Conservation (phyloP, 2,113 vertebrate genomes). For the Speoplatyrhinus poulsoni region DNA sequence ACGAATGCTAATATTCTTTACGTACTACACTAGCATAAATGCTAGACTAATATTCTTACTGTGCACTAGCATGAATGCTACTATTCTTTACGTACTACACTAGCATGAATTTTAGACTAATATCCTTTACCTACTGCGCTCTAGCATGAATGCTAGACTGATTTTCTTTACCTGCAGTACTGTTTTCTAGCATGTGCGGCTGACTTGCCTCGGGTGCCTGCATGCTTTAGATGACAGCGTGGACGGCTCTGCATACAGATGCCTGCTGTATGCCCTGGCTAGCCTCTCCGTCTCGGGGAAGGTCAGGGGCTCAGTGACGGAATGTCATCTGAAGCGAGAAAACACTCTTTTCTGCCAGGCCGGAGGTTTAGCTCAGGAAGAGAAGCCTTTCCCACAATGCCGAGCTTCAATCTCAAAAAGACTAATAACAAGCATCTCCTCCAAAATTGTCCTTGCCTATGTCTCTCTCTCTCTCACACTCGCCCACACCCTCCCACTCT, state of each 20-base stretch:
- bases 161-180: not conserved
- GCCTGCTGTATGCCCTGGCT: conserved; percentile 17
- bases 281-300: conserved; percentile 34
- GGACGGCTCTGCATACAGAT: conserved; percentile 48
- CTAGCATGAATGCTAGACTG: too few species aligned
- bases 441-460: not conserved
- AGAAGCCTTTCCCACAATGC: conserved; percentile 56
- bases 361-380: conserved; percentile 47
- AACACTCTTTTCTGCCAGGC: conserved; percentile 26
- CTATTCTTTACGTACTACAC: too few species aligned
- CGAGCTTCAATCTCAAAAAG: conserved; percentile 28
- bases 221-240: conserved; percentile 28
- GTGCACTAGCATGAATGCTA: too few species aligned
- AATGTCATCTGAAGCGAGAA: conserved; percentile 31
- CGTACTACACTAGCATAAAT: too few species aligned
- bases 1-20: too few species aligned
- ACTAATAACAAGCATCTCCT: conserved; percentile 15
- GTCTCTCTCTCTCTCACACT: not conserved
- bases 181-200: not conserved
- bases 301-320: conserved; percentile 42
- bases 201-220: conserved; percentile 2
- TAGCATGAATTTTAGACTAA: too few species aligned
- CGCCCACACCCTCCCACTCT: not conserved
- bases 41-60: too few species aligned
- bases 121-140: conserved; percentile 6